Conservation (phyloP, 2,797 vertebrate species). For the Arvicola amphibius region DNA sequence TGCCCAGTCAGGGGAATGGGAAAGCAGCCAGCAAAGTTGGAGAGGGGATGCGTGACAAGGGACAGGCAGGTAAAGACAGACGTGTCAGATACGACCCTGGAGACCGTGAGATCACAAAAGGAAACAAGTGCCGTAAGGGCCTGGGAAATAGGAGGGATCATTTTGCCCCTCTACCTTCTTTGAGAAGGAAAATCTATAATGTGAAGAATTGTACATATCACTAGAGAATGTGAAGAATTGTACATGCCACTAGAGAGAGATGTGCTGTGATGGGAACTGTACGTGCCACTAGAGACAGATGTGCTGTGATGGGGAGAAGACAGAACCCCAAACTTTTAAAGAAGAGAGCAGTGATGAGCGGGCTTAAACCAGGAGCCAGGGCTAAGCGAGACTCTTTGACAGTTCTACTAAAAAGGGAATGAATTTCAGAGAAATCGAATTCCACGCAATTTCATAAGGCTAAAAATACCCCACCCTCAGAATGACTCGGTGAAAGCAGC, state of each 20-base stretch:
- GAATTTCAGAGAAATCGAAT: constrained; percentile 63
- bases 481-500: constrained; percentile 3
- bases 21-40: not conserved
- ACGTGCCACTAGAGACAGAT: not conserved
- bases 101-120: not conserved
- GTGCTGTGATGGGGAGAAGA: not conserved
- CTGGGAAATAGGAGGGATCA: not conserved
- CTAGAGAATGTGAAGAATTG: not conserved
- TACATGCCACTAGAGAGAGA: no score
- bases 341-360: not conserved
- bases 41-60: not conserved
- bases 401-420: constrained; percentile 67
- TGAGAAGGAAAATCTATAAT: constrained; percentile 10
- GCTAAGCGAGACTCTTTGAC: constrained; percentile 44
- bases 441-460: constrained; percentile 63
- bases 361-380: constrained; percentile 31
- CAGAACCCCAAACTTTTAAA: constrained; percentile 6
- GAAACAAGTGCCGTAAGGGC: not conserved
- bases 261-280: no score
- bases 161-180: not conserved
- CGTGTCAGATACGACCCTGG: not conserved
- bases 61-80: not conserved
- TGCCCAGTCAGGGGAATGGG: not conserved
- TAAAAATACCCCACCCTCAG: constrained; percentile 60
- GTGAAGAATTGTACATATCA: not conserved